Percentiles rank a stretch among this genome's conserved stretches.
Evolutionary conservation across 2,888 invertebrate genomes (phyloP).

Genomic region (Netelia virgata): DNA sequence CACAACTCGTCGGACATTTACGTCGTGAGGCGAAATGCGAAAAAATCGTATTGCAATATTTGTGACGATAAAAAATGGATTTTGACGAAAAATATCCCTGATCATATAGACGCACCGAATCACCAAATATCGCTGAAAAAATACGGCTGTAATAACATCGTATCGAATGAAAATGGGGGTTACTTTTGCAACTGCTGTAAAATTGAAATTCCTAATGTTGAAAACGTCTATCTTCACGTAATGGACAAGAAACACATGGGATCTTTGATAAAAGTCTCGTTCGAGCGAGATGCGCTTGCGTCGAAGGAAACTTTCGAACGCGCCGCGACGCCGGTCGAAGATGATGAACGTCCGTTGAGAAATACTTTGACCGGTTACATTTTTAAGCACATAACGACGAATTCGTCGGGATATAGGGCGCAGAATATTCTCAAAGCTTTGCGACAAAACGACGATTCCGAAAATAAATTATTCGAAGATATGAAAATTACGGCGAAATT

Average conservation of each 20-base stretch:
- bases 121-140: conserved; percentile 9
- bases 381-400: background rate
- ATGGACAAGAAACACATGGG: conserved; percentile 40
- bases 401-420: background rate
- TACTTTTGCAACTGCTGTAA: conserved; percentile 44
- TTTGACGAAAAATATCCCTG: conserved; percentile 18
- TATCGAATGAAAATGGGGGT: background rate
- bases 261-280: conserved; percentile 22
- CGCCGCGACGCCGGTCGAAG: background rate
- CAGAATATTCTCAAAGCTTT: background rate
- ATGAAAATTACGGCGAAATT: no score
- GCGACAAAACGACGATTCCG: background rate
- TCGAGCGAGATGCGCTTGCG: background rate
- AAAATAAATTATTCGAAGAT: background rate
- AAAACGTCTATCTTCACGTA: conserved; percentile 39
- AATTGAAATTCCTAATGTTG: background rate
- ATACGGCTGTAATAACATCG: conserved; percentile 45
- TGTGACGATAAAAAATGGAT: conserved; percentile 34
- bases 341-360: background rate
- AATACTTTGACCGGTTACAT: background rate
- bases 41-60: conserved; percentile 53
- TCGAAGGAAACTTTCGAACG: background rate
- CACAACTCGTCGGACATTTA: conserved; percentile 14
- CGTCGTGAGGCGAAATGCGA: conserved; percentile 45
- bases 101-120: conserved; percentile 7